phyloP scores from a whole-genome alignment of 1,140 invertebrate genomes.

The Trissolcus basalis region DNA sequence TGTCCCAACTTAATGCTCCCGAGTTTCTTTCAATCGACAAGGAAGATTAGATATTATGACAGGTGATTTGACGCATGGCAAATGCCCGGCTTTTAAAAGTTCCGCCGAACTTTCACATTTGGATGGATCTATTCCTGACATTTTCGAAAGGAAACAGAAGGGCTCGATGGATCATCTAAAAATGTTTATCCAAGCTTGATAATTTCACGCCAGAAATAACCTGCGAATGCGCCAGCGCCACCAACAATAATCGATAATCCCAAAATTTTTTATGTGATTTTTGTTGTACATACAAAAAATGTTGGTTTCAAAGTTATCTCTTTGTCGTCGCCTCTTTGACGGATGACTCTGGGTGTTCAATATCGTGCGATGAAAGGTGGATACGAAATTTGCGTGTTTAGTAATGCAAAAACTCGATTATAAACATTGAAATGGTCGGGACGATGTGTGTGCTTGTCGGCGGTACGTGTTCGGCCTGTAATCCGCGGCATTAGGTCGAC shows the following conservation, averaged over 20 bases:
- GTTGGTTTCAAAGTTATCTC: too few species aligned
- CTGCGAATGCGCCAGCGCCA: not conserved
- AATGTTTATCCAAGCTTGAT: not conserved
- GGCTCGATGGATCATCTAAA: not conserved
- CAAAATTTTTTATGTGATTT: too few species aligned
- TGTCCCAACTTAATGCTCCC: not conserved
- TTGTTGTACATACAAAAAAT: too few species aligned
- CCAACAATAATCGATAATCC: not conserved
- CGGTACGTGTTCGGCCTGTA: constrained; percentile 39
- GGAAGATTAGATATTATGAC: constrained; percentile 24
- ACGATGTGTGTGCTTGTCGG: constrained; percentile 11
- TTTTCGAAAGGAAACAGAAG: not conserved
- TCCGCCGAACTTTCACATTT: constrained; percentile 24
- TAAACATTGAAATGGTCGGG: constrained; percentile 17
- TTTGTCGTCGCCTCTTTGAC: too few species aligned
- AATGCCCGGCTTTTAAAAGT: constrained; percentile 20
- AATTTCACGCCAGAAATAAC: not conserved
- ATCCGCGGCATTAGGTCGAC: constrained; percentile 42
- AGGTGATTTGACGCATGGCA: constrained; percentile 31
- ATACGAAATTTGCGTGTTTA: constrained; percentile 24
- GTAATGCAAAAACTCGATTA: constrained; percentile 44
- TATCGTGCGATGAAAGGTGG: too few species aligned
- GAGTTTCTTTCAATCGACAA: constrained; percentile 10
- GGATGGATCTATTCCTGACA: not conserved
- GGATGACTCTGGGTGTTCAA: too few species aligned